Evolutionary conservation across 1,140 invertebrate genomes (phyloP).

Genomic region (Limonius californicus): DNA sequence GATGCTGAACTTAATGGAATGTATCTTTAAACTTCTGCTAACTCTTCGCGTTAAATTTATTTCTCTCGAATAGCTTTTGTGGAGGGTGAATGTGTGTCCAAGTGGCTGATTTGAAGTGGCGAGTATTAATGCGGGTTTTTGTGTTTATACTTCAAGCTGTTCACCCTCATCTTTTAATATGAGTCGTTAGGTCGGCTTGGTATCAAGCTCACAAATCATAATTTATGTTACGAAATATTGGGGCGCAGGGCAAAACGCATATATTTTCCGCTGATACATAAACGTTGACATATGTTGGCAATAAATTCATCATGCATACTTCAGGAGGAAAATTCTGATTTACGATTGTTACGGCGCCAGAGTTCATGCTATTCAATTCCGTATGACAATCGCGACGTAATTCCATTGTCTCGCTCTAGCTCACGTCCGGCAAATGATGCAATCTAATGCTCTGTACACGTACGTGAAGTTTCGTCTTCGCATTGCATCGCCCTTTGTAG

Average conservation of each 20-base stretch:
- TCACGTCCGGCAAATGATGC: slow-evolving; percentile 4
- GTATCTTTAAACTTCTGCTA: no score
- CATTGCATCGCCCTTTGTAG: slow-evolving; percentile 11
- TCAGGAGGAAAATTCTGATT: slow-evolving; percentile 11
- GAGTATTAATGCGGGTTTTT: no score
- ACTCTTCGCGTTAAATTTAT: no score
- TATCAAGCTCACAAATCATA: not conserved
- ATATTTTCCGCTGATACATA: slow-evolving; percentile 7
- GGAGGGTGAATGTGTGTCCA: no score
- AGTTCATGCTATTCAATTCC: slow-evolving; percentile 6
- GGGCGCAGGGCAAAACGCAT: not conserved
- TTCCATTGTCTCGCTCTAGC: slow-evolving; percentile 10
- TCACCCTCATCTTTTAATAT: no score
- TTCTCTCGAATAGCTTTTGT: no score
- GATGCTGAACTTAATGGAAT: no score
- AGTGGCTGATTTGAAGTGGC: not conserved
- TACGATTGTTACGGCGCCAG: slow-evolving; percentile 5
- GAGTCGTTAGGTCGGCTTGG: not conserved
- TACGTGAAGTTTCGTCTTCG: slow-evolving; percentile 2
- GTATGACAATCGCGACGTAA: slow-evolving; percentile 15
- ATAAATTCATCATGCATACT: slow-evolving; percentile 15
- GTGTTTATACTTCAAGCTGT: no score
- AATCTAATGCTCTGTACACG: not conserved
- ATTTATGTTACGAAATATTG: slow-evolving; percentile 11
- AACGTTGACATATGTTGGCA: slow-evolving; percentile 10